Evolutionary conservation across 2,113 vertebrate genomes (phyloP).

Genomic region (Silurus asotus): DNA sequence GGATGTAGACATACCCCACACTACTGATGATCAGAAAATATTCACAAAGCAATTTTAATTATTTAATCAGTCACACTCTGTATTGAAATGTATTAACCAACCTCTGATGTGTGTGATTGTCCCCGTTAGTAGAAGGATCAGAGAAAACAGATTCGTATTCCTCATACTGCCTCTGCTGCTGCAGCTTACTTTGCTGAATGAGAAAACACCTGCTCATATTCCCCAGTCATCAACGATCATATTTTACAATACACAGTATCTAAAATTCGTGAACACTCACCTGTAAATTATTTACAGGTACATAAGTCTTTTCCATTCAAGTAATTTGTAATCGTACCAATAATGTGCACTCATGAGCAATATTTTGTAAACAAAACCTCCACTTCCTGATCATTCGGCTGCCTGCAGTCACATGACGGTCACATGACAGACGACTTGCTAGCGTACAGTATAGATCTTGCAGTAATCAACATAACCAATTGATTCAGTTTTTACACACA

Average conservation of each 20-base stretch:
- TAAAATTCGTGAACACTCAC: neutral
- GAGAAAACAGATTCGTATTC: constrained; percentile 31
- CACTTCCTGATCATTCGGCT: constrained; percentile 38
- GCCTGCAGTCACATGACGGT: neutral
- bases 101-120: constrained; percentile 54
- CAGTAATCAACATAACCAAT: neutral
- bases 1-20: neutral
- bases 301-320: neutral
- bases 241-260: neutral
- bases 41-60: neutral
- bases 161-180: constrained; percentile 10
- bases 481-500: too few species aligned
- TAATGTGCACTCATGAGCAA: neutral
- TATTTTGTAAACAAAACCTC: neutral
- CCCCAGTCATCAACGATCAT: neutral
- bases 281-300: neutral
- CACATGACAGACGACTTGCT: neutral
- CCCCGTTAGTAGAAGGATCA: constrained; percentile 40
- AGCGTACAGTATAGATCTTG: constrained; percentile 15
- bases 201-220: neutral
- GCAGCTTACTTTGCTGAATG: neutral
- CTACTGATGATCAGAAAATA: neutral
- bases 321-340: neutral
- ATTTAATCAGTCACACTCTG: neutral
- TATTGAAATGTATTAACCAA: constrained; percentile 36